These are phyloP conservation scores for Campopleginae sp. DNA, from an alignment of 2,888 invertebrate species.

Conservation along the genomic window DNA sequence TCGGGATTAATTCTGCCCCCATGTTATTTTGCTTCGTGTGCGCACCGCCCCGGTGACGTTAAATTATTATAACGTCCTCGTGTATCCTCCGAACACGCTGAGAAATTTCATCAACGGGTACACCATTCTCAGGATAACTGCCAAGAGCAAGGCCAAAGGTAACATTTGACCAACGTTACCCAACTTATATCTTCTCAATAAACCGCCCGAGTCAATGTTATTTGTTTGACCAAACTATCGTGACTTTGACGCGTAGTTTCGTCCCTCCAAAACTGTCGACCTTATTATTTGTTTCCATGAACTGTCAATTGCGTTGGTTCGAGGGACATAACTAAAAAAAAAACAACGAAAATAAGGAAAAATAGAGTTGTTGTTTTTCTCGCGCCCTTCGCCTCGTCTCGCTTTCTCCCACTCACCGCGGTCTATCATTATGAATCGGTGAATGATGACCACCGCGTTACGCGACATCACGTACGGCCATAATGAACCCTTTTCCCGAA, in stretches of 20 bases:
- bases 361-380: not conserved
- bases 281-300: not conserved
- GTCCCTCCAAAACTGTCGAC: slow-evolving; percentile 1
- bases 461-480: slow-evolving; percentile 66
- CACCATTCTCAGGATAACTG: slow-evolving; percentile 41
- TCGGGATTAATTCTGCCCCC: not conserved
- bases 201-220: not conserved
- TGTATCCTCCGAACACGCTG: slow-evolving; percentile 26
- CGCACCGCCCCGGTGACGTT: slow-evolving; percentile 27
- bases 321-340: too few relatives aligned
- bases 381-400: not conserved
- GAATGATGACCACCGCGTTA: slow-evolving; percentile 65
- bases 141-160: slow-evolving; percentile 17
- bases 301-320: too few relatives aligned
- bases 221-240: not conserved
- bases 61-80: slow-evolving; percentile 51
- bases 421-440: slow-evolving; percentile 60
- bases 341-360: not conserved
- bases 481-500: slow-evolving; percentile 64
- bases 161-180: slow-evolving; percentile 25
- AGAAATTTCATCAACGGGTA: slow-evolving; percentile 51
- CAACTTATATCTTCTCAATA: not conserved
- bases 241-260: not conserved
- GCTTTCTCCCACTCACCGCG: not conserved
- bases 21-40: slow-evolving; percentile 3